These are phyloP conservation scores for Synaphobranchus kaupii DNA, from an alignment of 2,797 vertebrate species.

Conservation along the genomic window DNA sequence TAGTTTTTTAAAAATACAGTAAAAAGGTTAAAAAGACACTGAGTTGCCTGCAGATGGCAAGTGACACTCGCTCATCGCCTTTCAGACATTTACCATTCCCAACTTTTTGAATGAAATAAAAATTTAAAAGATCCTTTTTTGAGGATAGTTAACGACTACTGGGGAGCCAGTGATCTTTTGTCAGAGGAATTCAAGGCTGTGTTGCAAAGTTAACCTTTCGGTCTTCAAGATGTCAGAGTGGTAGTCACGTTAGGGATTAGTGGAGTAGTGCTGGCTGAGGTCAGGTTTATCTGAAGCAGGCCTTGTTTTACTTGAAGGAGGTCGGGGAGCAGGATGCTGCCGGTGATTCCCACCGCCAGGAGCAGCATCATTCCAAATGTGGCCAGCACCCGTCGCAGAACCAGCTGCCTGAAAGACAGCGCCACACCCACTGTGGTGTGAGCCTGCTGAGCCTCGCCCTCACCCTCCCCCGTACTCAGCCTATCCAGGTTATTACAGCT, in stretches of 20 bases:
- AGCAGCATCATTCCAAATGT: slow-evolving; percentile 63
- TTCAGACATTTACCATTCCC: not conserved
- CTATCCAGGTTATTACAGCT: slow-evolving; percentile 41
- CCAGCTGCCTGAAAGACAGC: slow-evolving; percentile 64
- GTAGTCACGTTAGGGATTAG: not conserved
- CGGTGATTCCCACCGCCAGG: slow-evolving; percentile 60
- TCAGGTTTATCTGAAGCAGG: not conserved
- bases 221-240: no score
- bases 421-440: not conserved
- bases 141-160: not conserved
- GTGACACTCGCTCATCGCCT: not conserved
- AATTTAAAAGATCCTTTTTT: not conserved
- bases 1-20: not conserved
- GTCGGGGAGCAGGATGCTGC: slow-evolving; percentile 59
- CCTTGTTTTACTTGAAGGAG: slow-evolving; percentile 48
- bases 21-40: not conserved
- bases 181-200: not conserved
- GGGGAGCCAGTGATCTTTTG: not conserved
- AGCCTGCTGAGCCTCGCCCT: not conserved
- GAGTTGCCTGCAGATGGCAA: not conserved
- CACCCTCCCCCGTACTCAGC: not conserved
- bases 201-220: no score
- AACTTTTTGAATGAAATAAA: not conserved
- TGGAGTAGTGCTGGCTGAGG: not conserved
- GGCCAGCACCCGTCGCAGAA: slow-evolving; percentile 59